Percentiles rank a stretch among this genome's conserved stretches.
Evolutionary conservation across 35 echinoderm and acorn worm genomes (phyloP).

Genomic region (Apostichopus californicus): DNA sequence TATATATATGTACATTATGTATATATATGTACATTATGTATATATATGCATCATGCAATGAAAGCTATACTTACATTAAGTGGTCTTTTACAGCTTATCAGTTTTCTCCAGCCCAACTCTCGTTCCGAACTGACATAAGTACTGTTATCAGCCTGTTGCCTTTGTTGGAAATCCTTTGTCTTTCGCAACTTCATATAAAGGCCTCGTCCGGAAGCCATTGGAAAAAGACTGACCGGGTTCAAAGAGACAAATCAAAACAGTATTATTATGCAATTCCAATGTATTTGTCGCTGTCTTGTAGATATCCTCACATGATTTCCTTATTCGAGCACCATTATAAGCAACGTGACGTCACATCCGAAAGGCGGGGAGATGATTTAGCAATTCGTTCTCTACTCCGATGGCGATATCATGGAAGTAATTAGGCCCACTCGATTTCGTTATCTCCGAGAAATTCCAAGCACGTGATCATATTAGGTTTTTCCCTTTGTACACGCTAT

Average conservation of each 20-base stretch:
- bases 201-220: not conserved
- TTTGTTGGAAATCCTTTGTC: not conserved
- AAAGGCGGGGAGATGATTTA: not conserved
- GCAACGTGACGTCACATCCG: not conserved
- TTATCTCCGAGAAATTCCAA: no score
- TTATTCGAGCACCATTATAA: not conserved
- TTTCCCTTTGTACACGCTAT: no score
- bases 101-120: not conserved
- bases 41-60: no score
- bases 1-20: no score
- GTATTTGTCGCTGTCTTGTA: no score
- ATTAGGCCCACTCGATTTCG: no score
- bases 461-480: no score
- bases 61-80: not conserved
- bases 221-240: not conserved
- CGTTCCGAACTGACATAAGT: not conserved
- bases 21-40: no score
- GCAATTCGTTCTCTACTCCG: no score
- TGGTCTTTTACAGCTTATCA: not conserved
- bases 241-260: not conserved
- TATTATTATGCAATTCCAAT: not conserved
- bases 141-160: not conserved
- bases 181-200: not conserved
- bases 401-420: no score
- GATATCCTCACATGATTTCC: not conserved